Percentiles rank a stretch among this genome's conserved stretches.
Evolutionary conservation across 1,140 invertebrate species (phyloP).

Genomic region (Anoplolepis gracilipes): DNA sequence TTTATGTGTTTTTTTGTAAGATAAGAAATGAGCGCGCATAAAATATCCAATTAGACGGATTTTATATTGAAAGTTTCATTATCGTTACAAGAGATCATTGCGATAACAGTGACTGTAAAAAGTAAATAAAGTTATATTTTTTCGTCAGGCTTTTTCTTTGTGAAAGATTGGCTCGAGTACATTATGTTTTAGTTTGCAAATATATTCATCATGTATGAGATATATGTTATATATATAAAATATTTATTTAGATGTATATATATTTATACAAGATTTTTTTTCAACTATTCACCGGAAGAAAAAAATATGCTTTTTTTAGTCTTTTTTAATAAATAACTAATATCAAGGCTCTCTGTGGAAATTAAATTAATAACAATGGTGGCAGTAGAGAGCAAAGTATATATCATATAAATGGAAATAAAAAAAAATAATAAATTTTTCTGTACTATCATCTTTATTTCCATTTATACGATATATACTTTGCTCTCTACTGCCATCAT

Average conservation of each 20-base stretch:
- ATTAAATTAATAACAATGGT: too few relatives aligned
- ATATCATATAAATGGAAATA: too few relatives aligned
- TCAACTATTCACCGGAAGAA: background rate
- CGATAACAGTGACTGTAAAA: background rate
- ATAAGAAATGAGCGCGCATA: slow-evolving; percentile 23
- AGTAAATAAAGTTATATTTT: slow-evolving; percentile 28
- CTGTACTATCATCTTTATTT: too few relatives aligned
- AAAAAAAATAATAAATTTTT: too few relatives aligned
- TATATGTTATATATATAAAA: background rate
- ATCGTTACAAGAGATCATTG: slow-evolving; percentile 4
- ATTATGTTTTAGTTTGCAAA: background rate
- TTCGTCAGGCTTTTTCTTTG: background rate
- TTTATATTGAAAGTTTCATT: slow-evolving; percentile 20
- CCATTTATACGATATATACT: too few relatives aligned
- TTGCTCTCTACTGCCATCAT: too few relatives aligned
- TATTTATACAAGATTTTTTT: background rate
- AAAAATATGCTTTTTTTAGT: background rate
- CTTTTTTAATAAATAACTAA: too few relatives aligned
- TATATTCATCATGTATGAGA: background rate
- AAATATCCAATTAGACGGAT: slow-evolving; percentile 17
- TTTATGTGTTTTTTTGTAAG: slow-evolving; percentile 22
- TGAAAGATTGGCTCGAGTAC: background rate
- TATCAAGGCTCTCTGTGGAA: too few relatives aligned
- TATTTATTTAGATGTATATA: background rate
- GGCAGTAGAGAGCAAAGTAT: too few relatives aligned